Percentiles rank a stretch among this genome's conserved stretches.
Evolutionary conservation across 2,797 vertebrate species (phyloP).

Genomic region (Melopsittacus undulatus): DNA sequence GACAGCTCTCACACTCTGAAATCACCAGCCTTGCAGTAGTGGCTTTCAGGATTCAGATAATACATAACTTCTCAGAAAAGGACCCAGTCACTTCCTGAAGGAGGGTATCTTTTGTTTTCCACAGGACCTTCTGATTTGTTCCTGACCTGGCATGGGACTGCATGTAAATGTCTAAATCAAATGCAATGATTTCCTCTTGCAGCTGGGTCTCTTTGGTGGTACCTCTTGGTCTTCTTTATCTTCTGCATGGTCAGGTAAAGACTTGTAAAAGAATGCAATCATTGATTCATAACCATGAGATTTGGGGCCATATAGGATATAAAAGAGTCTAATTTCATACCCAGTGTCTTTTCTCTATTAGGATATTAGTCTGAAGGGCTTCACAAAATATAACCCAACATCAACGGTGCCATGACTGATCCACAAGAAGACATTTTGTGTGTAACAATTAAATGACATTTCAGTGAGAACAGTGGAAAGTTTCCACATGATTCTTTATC

Average conservation of each 20-base stretch:
- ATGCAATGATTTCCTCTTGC: background rate
- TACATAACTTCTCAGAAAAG: background rate
- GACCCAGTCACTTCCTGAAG: background rate
- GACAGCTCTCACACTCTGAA: background rate
- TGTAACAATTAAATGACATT: constrained; percentile 33
- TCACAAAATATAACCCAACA: background rate
- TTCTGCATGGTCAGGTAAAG: background rate
- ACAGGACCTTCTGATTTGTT: background rate
- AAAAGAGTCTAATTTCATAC: background rate
- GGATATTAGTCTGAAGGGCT: background rate
- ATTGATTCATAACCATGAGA: background rate
- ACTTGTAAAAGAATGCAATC: background rate
- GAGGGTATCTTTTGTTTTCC: background rate
- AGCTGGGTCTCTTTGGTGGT: background rate
- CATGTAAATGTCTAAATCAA: background rate
- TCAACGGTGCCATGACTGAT: background rate
- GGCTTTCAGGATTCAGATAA: background rate
- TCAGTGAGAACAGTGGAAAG: constrained; percentile 25
- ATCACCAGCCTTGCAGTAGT: background rate
- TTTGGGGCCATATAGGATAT: background rate
- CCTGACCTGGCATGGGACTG: background rate
- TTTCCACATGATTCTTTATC: constrained; percentile 2
- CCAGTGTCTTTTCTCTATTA: background rate
- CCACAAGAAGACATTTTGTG: constrained; percentile 4
- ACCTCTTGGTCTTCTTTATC: background rate